Conservation (phyloP, 2,888 invertebrate species). For the Pyrocoelia pectoralis region DNA sequence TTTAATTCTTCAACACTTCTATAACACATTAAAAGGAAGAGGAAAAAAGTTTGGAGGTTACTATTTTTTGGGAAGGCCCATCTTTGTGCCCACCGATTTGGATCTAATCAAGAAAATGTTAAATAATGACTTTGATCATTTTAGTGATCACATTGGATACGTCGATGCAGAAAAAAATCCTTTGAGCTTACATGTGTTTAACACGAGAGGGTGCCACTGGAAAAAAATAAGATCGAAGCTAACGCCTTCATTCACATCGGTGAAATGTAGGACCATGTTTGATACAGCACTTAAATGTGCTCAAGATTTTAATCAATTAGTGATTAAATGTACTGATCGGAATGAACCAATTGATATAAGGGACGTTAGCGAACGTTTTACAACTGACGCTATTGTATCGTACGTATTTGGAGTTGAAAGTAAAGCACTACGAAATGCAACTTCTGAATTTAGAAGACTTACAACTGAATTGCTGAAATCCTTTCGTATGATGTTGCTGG, state of each 20-base stretch:
- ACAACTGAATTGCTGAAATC: constrained; percentile 25
- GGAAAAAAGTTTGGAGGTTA: too few relatives aligned
- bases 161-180: neutral
- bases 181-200: constrained; percentile 65
- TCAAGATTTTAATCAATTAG: constrained; percentile 48
- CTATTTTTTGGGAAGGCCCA: too few relatives aligned
- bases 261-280: constrained; percentile 69
- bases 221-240: constrained; percentile 70
- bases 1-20: too few relatives aligned
- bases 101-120: too few relatives aligned
- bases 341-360: too few relatives aligned
- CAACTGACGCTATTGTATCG: constrained; percentile 66
- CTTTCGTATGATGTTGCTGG: neutral
- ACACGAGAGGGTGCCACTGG: constrained; percentile 57
- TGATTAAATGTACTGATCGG: constrained; percentile 63
- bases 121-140: too few relatives aligned
- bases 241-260: constrained; percentile 57
- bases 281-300: constrained; percentile 61
- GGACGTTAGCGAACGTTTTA: too few relatives aligned
- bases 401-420: constrained; percentile 68
- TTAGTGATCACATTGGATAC: too few relatives aligned
- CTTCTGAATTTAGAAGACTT: constrained; percentile 57
- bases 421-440: constrained; percentile 58
- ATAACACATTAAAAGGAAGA: too few relatives aligned
- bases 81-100: too few relatives aligned